Percentiles rank a stretch among this genome's conserved stretches.
Conservation (phyloP, 2,888 invertebrate species). For the Desoria tigrina region DNA sequence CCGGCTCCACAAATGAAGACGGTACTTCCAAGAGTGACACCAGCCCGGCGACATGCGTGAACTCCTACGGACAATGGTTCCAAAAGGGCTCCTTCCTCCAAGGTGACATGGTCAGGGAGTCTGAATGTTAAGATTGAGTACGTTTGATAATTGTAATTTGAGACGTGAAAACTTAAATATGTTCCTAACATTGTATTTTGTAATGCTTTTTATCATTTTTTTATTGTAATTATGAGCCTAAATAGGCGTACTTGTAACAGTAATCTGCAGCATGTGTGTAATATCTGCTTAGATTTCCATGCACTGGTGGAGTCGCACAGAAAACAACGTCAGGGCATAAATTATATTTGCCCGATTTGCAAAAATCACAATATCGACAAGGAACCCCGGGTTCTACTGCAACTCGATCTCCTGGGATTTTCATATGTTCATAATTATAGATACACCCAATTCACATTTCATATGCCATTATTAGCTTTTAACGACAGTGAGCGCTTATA, state of each 20-base stretch:
- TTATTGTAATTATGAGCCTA: too few relatives aligned
- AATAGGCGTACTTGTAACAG: conserved; percentile 81
- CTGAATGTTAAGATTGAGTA: conserved; percentile 61
- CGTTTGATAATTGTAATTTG: background rate
- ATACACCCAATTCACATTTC: too few relatives aligned
- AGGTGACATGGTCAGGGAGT: conserved; percentile 81
- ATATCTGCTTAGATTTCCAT: conserved; percentile 84
- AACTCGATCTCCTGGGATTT: conserved; percentile 1
- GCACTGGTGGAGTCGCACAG: conserved; percentile 91
- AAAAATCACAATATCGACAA: conserved; percentile 80
- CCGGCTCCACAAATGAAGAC: conserved; percentile 82
- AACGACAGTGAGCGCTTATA: conserved; percentile 33
- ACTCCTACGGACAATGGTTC: conserved; percentile 93
- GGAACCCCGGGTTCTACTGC: conserved; percentile 73
- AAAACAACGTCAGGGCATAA: conserved; percentile 83
- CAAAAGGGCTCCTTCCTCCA: conserved; percentile 90
- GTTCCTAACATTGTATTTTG: too few relatives aligned
- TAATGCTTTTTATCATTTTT: conserved; percentile 8
- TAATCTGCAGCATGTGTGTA: conserved; percentile 89
- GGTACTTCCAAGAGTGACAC: conserved; percentile 68
- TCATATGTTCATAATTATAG: too few relatives aligned
- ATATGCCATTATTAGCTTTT: too few relatives aligned
- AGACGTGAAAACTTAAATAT: background rate
- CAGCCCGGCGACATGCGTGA: conserved; percentile 85
- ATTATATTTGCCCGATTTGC: conserved; percentile 87